These are phyloP conservation scores for Micoletzkya japonica DNA, from an alignment of 2,888 invertebrate genomes.

Conservation along the genomic window DNA sequence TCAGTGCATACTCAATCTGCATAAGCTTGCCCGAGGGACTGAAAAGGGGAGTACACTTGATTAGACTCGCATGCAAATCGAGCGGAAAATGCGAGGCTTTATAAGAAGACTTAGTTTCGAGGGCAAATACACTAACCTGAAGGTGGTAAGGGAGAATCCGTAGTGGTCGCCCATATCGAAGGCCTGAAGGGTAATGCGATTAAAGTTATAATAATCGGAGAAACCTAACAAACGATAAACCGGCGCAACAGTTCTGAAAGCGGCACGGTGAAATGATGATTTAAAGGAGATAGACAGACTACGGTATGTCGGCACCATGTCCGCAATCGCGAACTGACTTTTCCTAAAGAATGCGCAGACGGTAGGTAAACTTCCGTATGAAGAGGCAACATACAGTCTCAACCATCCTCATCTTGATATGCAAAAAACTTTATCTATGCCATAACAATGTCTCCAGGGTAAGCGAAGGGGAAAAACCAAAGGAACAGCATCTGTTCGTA, in stretches of 20 bases:
- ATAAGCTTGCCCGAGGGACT: slow-evolving; percentile 99
- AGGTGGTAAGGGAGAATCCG: slow-evolving; percentile 62
- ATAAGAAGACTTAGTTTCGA: not conserved
- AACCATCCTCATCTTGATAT: too few relatives aligned
- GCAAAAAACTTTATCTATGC: too few relatives aligned
- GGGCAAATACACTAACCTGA: slow-evolving; percentile 42
- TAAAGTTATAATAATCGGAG: too few relatives aligned
- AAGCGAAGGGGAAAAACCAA: too few relatives aligned
- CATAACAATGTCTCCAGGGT: too few relatives aligned
- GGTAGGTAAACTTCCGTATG: too few relatives aligned
- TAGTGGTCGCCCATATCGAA: slow-evolving; percentile 62
- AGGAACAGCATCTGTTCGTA: too few relatives aligned
- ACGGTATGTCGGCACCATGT: slow-evolving; percentile 6
- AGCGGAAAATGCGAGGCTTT: not conserved
- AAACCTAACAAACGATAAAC: not conserved
- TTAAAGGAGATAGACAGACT: not conserved
- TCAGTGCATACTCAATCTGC: slow-evolving; percentile 98
- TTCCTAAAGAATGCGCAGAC: too few relatives aligned
- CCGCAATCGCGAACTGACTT: too few relatives aligned
- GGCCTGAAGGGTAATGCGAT: too few relatives aligned
- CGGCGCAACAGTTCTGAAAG: not conserved
- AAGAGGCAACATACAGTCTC: too few relatives aligned
- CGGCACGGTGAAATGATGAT: slow-evolving; percentile 3
- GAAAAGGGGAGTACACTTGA: slow-evolving; percentile 62
- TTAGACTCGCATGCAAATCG: slow-evolving; percentile 23